Percentiles rank a stretch among this genome's conserved stretches.
These are phyloP conservation scores for Todiramphus chloris DNA, from an alignment of 2,113 vertebrate species.

Conservation along the genomic window DNA sequence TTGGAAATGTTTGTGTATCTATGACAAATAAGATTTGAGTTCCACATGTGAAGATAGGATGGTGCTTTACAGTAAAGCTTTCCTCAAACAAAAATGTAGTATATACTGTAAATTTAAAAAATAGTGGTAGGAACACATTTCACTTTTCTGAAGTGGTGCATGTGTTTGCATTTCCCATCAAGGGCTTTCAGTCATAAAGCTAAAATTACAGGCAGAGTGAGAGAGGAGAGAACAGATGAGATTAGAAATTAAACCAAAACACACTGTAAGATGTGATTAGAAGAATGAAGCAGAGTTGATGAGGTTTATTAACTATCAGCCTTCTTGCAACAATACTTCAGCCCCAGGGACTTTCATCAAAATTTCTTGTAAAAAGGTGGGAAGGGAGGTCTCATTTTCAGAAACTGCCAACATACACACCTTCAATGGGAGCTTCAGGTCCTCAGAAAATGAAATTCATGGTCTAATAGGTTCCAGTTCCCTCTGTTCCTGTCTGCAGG, in stretches of 20 bases:
- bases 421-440: neutral
- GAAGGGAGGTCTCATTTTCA: neutral
- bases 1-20: neutral
- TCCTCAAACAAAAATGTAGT: neutral
- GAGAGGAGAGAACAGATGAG: neutral
- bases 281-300: neutral
- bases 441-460: conserved; percentile 44
- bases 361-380: neutral
- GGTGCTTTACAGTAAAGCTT: neutral
- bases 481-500: conserved; percentile 25
- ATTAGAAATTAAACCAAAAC: conserved; percentile 32
- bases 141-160: neutral
- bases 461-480: conserved; percentile 24
- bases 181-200: conserved; percentile 1
- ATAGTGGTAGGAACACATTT: neutral
- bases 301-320: conserved; percentile 28
- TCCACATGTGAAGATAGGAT: neutral
- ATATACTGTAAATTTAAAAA: neutral
- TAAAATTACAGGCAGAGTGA: neutral
- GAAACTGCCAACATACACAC: neutral
- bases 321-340: conserved; percentile 20
- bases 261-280: conserved; percentile 10
- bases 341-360: neutral
- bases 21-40: neutral
- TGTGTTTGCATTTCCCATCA: neutral